Evolutionary conservation across 2,888 invertebrate genomes (phyloP), one percentile per base, ranked within the genome.

Genomic region (Dromius quadrimaculatus): DNA sequence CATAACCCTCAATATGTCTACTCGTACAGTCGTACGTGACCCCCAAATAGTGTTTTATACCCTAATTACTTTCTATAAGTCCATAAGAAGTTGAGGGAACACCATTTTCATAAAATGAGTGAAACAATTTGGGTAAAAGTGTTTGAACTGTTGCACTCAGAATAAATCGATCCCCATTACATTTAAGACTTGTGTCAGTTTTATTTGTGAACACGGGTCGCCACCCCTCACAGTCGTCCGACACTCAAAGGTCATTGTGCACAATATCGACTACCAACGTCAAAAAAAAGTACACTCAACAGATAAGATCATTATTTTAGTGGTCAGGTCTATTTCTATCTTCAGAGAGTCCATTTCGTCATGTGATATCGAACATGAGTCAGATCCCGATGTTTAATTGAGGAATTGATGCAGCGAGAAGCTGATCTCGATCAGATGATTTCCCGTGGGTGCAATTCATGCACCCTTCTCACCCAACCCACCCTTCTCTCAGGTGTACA

Each of bases 361-460:
- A 34, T 50, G 43, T 68, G 59, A 20, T 61, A 36, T 22, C 62
- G 45, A 32, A 70, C 70, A 62, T 69, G 68, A 69, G 68, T 69
- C 68, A 69, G 68, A 59, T 34, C 43, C 17, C 45, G 62, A 62
- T 70, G 70, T 70, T 70, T 70, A 70, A 70, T 70, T 70, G 70
- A 70, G 62, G 70, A 70, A 70, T 70, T 70, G 70, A 70, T 70
- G 70, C 62, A 62, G 70, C 70, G 61, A 62, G 70, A 62, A 70
- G 62, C 62, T 70, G 70, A 70, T 76, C 76, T 76, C 78, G 76
- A 78, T 78, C 78, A 76, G 74, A 75, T 77, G 77, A 78, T 78
- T 78, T 78, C 78, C 78, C 78, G 72, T 63, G 75, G 74, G 78
- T 73, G 75, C 76, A 74, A 77, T 78, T 73, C 74, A 71, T 72